Percentiles rank a stretch among this genome's conserved stretches.
Conservation (phyloP, 2,888 invertebrate species). For the Auanema freiburgensis region DNA sequence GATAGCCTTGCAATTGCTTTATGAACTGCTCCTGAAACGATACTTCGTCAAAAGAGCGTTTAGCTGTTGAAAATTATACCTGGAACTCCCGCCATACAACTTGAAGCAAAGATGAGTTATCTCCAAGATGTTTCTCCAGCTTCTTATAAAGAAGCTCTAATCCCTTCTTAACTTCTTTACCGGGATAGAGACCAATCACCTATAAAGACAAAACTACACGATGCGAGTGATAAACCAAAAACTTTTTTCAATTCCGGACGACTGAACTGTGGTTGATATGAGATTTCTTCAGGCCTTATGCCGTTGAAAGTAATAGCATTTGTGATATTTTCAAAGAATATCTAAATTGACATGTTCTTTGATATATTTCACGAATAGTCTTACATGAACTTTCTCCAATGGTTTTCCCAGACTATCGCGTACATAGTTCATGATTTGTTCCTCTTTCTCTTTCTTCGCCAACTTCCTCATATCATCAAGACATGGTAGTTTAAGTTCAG, state of each 20-base stretch:
- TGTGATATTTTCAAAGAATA: constrained; percentile 95
- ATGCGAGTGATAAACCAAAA: background rate
- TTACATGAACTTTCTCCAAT: constrained; percentile 83
- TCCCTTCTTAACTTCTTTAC: constrained; percentile 72
- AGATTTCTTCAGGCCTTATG: constrained; percentile 92
- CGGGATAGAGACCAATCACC: constrained; percentile 88
- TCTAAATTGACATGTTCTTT: constrained; percentile 69
- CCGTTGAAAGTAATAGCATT: constrained; percentile 83
- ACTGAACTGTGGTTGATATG: constrained; percentile 94
- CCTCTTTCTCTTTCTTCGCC: constrained; percentile 84
- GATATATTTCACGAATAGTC: constrained; percentile 4
- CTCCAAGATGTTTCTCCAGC: constrained; percentile 91
- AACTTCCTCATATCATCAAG: constrained; percentile 86
- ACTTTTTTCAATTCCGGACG: constrained; percentile 93
- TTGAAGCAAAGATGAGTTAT: constrained; percentile 67
- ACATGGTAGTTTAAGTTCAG: constrained; percentile 84
- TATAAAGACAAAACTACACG: constrained; percentile 12
- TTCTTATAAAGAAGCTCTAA: constrained; percentile 60
- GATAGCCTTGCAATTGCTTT: constrained; percentile 88
- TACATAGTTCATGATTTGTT: constrained; percentile 87
- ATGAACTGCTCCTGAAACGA: constrained; percentile 82
- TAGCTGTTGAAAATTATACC: constrained; percentile 22
- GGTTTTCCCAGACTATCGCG: constrained; percentile 91
- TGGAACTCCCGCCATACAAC: constrained; percentile 99
- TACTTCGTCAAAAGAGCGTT: background rate